A percentile compares a stretch with the other conserved stretches of the same genome.
phyloP scores from a whole-genome alignment of 2,888 invertebrate species.

The Himalopsyche kuldschensis region DNA sequence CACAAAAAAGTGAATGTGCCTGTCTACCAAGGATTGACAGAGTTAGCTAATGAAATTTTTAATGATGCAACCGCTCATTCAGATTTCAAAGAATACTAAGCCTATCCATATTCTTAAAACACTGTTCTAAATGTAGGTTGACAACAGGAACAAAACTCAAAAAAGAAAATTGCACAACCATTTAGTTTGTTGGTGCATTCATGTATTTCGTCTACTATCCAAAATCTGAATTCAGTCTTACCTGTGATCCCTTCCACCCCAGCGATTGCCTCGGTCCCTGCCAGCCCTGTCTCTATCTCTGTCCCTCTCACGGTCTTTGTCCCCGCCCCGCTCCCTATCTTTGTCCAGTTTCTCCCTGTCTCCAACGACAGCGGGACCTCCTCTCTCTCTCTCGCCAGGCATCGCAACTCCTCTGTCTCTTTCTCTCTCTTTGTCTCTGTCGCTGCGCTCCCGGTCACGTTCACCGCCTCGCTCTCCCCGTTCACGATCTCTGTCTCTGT shows the following conservation, averaged over 20 bases:
- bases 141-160: no score
- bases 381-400: slow-evolving; percentile 44
- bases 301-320: slow-evolving; percentile 43
- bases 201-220: no score
- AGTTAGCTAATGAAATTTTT: no score
- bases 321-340: slow-evolving; percentile 42
- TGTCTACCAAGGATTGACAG: no score
- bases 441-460: slow-evolving; percentile 42
- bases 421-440: slow-evolving; percentile 43
- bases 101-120: no score
- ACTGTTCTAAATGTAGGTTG: no score
- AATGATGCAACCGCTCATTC: no score
- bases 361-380: slow-evolving; percentile 42
- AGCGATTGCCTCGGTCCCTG: slow-evolving; percentile 41
- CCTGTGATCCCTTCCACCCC: slow-evolving; percentile 7
- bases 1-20: no score
- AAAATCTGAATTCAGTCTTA: not conserved
- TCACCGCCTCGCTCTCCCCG: slow-evolving; percentile 44
- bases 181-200: no score
- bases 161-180: no score
- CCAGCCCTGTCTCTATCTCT: slow-evolving; percentile 38
- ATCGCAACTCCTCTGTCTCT: slow-evolving; percentile 42
- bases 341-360: slow-evolving; percentile 40
- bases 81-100: no score
- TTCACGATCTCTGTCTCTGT: slow-evolving; percentile 46